A percentile compares a stretch with the other conserved stretches of the same genome.
phyloP scores from a whole-genome alignment of 2,888 invertebrate genomes.

The Drosophila aldrichi region DNA sequence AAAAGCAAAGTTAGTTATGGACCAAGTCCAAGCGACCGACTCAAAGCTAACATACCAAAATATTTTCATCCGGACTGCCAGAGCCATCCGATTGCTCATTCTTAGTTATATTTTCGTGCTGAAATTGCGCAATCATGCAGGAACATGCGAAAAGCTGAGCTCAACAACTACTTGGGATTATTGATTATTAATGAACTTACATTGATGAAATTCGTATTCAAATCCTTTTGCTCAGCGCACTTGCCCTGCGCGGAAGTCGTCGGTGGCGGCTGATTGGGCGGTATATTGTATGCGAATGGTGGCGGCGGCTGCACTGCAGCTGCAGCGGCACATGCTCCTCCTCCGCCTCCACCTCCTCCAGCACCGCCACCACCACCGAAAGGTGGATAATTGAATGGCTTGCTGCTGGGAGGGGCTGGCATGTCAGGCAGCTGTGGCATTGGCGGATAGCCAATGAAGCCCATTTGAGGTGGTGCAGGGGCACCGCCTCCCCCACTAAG shows the following conservation, averaged over 20 bases:
- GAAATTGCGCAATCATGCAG: constrained; percentile 61
- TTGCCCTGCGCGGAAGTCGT: constrained; percentile 79
- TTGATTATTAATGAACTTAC: constrained; percentile 85
- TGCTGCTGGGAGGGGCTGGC: constrained; percentile 86
- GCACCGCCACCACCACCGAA: constrained; percentile 81
- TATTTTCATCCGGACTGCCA: constrained; percentile 90
- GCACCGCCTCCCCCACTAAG: constrained; percentile 86
- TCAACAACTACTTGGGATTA: constrained; percentile 10
- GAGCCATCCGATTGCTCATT: constrained; percentile 87
- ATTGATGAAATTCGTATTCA: constrained; percentile 87
- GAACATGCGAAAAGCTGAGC: constrained; percentile 56
- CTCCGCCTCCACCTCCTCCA: constrained; percentile 76
- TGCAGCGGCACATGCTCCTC: constrained; percentile 71
- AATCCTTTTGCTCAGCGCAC: constrained; percentile 87
- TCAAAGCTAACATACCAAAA: constrained; percentile 87
- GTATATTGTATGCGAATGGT: constrained; percentile 87
- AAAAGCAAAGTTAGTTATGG: constrained; percentile 64
- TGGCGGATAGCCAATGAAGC: constrained; percentile 93
- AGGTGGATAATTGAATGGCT: constrained; percentile 89
- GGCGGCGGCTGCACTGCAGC: constrained; percentile 59
- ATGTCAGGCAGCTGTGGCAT: constrained; percentile 88
- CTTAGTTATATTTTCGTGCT: constrained; percentile 88
- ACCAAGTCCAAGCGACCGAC: constrained; percentile 27
- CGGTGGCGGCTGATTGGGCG: constrained; percentile 68
- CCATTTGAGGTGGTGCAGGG: constrained; percentile 89